Evolutionary conservation across 2,113 vertebrate species (phyloP), one percentile per base, ranked within the genome.

Genomic region (Pitta sordida): DNA sequence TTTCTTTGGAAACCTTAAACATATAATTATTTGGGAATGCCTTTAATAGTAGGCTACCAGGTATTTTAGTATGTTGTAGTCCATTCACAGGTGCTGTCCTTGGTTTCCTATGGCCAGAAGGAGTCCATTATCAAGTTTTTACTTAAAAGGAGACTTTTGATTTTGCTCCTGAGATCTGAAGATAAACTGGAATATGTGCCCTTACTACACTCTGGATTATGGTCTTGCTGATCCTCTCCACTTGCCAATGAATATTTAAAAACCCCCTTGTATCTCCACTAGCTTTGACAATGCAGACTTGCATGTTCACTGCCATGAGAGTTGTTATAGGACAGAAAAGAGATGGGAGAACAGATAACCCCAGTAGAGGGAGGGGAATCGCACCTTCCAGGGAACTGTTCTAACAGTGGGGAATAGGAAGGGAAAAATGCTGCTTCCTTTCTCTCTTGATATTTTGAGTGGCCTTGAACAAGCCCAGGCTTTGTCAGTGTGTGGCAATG

Each of bases 371-470:
- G 26, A 63, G 14, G 8, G 12, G 55, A 15, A 56, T 34, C 29
- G 67, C 15, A 36, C 32, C 21, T 44, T 29, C n/a, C 46, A 73
- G 15, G 46, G 27, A 82, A 24, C 30, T 44, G 41, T 49, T 76
- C 16, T 7, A 16, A 23, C 44, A 46, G n/a, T 1, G 0, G 5
- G 21, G 11, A 48, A 26, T 0, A 22, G 15, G 32, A 63, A 91
- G 39, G 0, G 1, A 19, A 44, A 91, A 83, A 30, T 0, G 0
- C 16, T 30, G 4, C 30, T 11, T 69, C 21, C 59, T 19, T 44
- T 36, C 58, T 36, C 55, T 41, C 59, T 18, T 46, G 48, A 8
- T 36, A 7, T 32, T 81, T 37, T 20, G 36, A 16, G 20, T n/a
- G 34, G 48, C 37, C 46, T 58, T 41, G 19, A 81, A 44, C 13